Base-by-base conservation (phyloP, 2,888 invertebrate genomes). In the Callosobruchus maculatus region DNA sequence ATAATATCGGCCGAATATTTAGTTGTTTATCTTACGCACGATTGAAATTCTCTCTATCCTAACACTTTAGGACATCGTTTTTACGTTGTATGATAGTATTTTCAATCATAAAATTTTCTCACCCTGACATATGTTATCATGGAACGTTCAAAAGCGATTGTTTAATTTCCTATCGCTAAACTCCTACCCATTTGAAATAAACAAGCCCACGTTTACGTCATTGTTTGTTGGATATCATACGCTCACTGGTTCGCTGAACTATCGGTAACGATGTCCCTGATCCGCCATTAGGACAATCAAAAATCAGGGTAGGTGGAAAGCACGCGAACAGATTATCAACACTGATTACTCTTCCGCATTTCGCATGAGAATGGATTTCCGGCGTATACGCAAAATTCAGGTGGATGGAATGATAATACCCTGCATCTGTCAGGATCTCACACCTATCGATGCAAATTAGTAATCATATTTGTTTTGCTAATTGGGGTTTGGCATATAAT, bases 401-500 rank as follows among this genome's bases (percentile, higher is more conserved):
- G 49, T 49, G 49, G 49, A 49, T 18, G 49, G 74, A 30, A 22
- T 71, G 73, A 75, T 74, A 71, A 75, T 74, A 21, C 71, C 70
- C 30, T 66, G 74, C 76, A 78, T 74, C 75, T 75, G 78, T 68
- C 18, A 68, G 70, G 21, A 71, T 78, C 78, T 73, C 78, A 78
- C 78, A 76, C 69, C 76, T 77, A 78, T 78, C 78, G 77, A 78
- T 78, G 78, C 75, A 78, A 77, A 78, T 78, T 78, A 73, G n/a
- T 71, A 74, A 75, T 78, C 71, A 77, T 78, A 78, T 78, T 77
- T 77, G 77, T 74, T 77, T 76, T 77, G 77, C 74, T 78, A 77
- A 78, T 78, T 77, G 74, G 76, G 77, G 74, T 70, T 75, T 74
- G 75, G 74, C 18, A 49, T 5, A 49, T 49, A 49, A 49, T 18